Percentiles rank a stretch among this genome's conserved stretches.
These are phyloP conservation scores for Apodemia duryi DNA, from an alignment of 2,888 invertebrate genomes.

Conservation along the genomic window DNA sequence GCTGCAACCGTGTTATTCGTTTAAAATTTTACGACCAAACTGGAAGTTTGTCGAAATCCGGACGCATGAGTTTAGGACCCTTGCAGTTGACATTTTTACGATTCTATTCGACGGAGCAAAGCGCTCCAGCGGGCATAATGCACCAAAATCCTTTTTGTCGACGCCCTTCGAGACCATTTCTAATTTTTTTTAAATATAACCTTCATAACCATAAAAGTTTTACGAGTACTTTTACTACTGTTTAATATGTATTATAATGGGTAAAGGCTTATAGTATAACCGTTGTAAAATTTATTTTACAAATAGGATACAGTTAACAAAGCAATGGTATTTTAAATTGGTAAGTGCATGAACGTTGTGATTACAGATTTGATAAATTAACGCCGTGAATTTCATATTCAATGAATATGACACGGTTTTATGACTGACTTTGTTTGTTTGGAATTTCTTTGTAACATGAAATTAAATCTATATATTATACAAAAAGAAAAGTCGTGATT, in stretches of 20 bases:
- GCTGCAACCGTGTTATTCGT: slow-evolving; percentile 43
- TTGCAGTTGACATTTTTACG: slow-evolving; percentile 60
- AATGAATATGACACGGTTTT: background rate
- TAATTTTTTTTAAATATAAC: slow-evolving; percentile 64
- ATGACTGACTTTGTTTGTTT: background rate
- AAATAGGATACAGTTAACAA: slow-evolving; percentile 24
- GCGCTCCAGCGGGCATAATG: slow-evolving; percentile 48
- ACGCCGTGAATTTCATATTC: slow-evolving; percentile 5
- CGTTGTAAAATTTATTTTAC: slow-evolving; percentile 38
- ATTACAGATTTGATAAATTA: slow-evolving; percentile 24
- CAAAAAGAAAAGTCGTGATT: too few relatives aligned
- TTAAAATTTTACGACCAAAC: slow-evolving; percentile 54
- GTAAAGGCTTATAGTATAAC: slow-evolving; percentile 48
- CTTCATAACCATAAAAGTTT: slow-evolving; percentile 65
- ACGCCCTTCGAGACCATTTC: slow-evolving; percentile 59
- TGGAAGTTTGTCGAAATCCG: slow-evolving; percentile 54
- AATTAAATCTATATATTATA: too few relatives aligned
- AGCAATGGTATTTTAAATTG: slow-evolving; percentile 31
- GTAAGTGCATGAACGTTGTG: slow-evolving; percentile 30
- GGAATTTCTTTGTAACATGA: background rate
- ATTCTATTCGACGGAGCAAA: slow-evolving; percentile 60
- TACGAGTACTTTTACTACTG: slow-evolving; percentile 68
- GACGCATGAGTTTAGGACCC: slow-evolving; percentile 40
- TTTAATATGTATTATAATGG: slow-evolving; percentile 68
- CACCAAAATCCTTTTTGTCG: slow-evolving; percentile 51